A percentile compares a stretch with the other conserved stretches of the same genome.
phyloP scores from a whole-genome alignment of 1,140 invertebrate genomes.

The Sycobia sp. region DNA sequence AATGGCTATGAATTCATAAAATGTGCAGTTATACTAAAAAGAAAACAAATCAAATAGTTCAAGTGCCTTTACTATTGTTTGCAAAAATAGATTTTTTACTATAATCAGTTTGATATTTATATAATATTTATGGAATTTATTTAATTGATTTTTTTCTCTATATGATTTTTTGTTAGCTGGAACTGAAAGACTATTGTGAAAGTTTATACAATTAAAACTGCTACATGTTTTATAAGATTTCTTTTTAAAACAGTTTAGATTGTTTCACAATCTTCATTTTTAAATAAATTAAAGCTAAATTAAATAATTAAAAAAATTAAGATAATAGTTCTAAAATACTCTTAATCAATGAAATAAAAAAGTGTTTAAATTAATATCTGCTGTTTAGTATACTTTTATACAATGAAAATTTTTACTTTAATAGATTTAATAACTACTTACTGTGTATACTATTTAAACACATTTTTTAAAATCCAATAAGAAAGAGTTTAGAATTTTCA shows the following conservation, averaged over 20 bases:
- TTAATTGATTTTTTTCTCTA: too few species aligned
- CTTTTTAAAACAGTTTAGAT: too few species aligned
- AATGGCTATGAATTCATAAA: conserved; percentile 30
- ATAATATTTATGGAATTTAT: too few species aligned
- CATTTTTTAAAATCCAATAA: too few species aligned
- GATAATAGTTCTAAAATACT: conserved; percentile 8
- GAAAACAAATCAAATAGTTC: conserved; percentile 34
- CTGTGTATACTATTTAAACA: conserved; percentile 3
- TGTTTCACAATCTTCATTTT: too few species aligned
- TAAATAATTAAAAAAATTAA: not conserved
- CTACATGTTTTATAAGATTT: too few species aligned
- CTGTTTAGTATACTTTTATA: conserved; percentile 24
- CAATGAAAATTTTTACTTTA: conserved; percentile 6
- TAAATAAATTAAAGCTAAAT: too few species aligned
- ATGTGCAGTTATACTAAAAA: conserved; percentile 15
- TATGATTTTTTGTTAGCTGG: conserved; percentile 3
- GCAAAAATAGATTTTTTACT: conserved; percentile 6
- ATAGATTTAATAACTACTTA: conserved; percentile 1
- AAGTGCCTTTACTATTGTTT: conserved; percentile 35
- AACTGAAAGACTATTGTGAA: too few species aligned
- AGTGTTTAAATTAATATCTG: not conserved
- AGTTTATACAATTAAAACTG: too few species aligned
- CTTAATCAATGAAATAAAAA: conserved; percentile 1
- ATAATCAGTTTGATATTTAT: conserved; percentile 23
- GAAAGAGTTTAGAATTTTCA: conserved; percentile 13